These are phyloP conservation scores for Magallana angulata DNA, from an alignment of 1,140 invertebrate species.

Conservation along the genomic window DNA sequence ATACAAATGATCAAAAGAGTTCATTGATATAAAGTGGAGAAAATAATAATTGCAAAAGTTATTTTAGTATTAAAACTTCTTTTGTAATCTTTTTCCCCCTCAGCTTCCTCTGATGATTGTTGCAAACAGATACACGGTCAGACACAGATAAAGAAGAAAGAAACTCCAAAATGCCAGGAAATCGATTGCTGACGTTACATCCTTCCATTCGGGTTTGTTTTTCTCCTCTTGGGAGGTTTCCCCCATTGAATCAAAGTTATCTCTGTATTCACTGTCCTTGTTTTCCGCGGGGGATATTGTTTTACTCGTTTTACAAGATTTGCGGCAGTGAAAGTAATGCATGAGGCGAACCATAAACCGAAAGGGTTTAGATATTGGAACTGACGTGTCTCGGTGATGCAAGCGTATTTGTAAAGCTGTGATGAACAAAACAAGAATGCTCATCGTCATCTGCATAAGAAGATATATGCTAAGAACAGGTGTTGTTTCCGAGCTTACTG, in stretches of 20 bases:
- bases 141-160: not conserved
- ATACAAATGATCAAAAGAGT: no score
- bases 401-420: constrained; percentile 36
- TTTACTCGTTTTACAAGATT: not conserved
- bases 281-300: not conserved
- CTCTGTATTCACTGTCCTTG: not conserved
- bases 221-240: not conserved
- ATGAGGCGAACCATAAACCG: not conserved
- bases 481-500: constrained; percentile 81
- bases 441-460: constrained; percentile 40
- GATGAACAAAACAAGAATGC: constrained; percentile 33
- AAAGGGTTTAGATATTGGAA: not conserved
- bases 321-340: not conserved
- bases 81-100: no score
- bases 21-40: no score
- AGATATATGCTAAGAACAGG: constrained; percentile 75
- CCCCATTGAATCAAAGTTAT: not conserved
- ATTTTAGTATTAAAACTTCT: no score
- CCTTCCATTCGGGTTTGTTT: not conserved
- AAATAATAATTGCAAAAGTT: no score
- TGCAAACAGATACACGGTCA: not conserved
- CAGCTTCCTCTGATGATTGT: not conserved
- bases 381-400: not conserved
- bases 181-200: constrained; percentile 39
- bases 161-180: constrained; percentile 30